Evolutionary conservation across 2,888 invertebrate species (phyloP).

Genomic region (Metallyticus violacea): DNA sequence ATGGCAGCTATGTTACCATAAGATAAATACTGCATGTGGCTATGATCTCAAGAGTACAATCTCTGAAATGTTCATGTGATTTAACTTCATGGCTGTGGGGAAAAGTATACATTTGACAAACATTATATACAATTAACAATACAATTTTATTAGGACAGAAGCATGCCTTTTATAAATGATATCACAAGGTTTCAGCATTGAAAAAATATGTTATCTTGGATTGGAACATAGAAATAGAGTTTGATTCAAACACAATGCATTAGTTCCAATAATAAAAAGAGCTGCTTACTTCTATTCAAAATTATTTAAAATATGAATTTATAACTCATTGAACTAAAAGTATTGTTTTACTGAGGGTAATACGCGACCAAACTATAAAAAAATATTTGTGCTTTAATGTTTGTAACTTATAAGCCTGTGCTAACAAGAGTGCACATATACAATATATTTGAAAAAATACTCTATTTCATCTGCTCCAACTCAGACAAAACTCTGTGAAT

Average conservation of each 20-base stretch:
- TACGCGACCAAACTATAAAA: neutral
- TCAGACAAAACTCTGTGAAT: neutral
- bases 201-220: neutral
- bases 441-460: neutral
- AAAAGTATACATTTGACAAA: neutral
- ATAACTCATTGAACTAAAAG: neutral
- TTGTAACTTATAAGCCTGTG: neutral
- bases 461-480: neutral
- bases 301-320: neutral
- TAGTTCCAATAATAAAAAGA: neutral
- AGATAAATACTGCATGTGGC: constrained; percentile 14
- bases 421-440: neutral
- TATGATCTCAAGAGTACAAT: constrained; percentile 1
- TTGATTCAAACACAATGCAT: neutral
- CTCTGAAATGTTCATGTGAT: neutral
- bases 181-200: constrained; percentile 20
- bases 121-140: neutral
- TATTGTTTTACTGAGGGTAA: neutral
- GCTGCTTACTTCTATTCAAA: neutral
- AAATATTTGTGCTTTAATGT: neutral
- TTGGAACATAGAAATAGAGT: neutral
- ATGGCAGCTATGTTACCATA: constrained; percentile 1
- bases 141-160: neutral
- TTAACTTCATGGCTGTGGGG: neutral
- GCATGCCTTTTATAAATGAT: constrained; percentile 11